These are phyloP conservation scores for Netelia fuscicornis DNA, from an alignment of 2,888 invertebrate species.

Conservation along the genomic window DNA sequence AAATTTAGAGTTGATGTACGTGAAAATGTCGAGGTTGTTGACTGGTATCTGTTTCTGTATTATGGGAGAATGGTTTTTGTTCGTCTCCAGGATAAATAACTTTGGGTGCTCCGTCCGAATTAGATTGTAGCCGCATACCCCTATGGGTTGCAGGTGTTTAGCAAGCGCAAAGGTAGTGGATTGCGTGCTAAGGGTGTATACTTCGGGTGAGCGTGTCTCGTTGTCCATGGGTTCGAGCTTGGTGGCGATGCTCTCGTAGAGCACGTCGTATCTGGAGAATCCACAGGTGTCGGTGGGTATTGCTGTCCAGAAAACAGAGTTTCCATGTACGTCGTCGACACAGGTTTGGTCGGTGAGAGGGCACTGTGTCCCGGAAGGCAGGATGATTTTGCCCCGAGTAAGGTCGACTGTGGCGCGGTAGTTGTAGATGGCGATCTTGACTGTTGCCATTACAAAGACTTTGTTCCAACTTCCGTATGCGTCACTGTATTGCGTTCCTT, in stretches of 20 bases:
- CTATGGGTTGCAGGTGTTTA: not conserved
- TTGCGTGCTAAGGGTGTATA: constrained; percentile 10
- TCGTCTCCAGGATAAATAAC: constrained; percentile 28
- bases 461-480: constrained; percentile 64
- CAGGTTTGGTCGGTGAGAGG: not conserved
- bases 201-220: not conserved
- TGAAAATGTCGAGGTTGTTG: constrained; percentile 67
- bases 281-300: constrained; percentile 46
- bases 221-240: not conserved
- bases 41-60: not conserved
- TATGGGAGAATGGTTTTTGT: not conserved
- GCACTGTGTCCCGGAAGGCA: constrained; percentile 41
- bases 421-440: constrained; percentile 7
- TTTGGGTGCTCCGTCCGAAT: constrained; percentile 47
- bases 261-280: constrained; percentile 49
- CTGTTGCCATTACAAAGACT: constrained; percentile 53
- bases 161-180: constrained; percentile 48
- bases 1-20: constrained; percentile 74
- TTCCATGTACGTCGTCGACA: constrained; percentile 47
- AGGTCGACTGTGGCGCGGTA: constrained; percentile 45
- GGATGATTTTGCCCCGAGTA: not conserved
- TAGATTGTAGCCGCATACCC: constrained; percentile 23
- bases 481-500: constrained; percentile 67
- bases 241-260: constrained; percentile 20
- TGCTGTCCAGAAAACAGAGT: constrained; percentile 41